Evolutionary conservation across 2,888 invertebrate species (phyloP), one percentile per base, ranked within the genome.

Genomic region (Papilio gigon): DNA sequence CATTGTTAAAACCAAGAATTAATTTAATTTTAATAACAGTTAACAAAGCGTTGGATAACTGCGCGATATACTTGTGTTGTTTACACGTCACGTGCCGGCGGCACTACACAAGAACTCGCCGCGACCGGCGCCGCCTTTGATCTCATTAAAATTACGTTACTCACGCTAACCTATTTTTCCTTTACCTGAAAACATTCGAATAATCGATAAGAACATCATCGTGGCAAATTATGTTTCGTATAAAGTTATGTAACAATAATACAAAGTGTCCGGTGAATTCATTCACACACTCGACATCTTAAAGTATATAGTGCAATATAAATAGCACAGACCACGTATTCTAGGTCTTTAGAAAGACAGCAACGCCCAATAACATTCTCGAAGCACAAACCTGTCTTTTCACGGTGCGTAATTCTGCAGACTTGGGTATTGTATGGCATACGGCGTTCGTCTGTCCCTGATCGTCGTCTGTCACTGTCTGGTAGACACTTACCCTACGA

Each of bases 71-170:
- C 56, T 64, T 25, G 35, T 50, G 64, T 64, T 64, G 64, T 53
- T 53, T 64, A 64, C 53, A 53, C 47, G 22, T 40, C 22, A 65
- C 25, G 53, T 35, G 61, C 53, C 53, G 40, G n/a, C n/a, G 42
- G 53, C 61, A 50, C 40, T 42, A 37, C 35, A 53, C 64, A 42
- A 67, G 30, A 62, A 44, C 56, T 42, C 42, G 30, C 62, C 62
- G 62, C 56, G 30, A 67, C 40, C 56, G 62, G 53, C 67, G 67
- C 62, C 62, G 53, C 50, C 33, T 67, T 62, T 62, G 67, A 67
- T 67, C 67, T 67, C 61, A 61, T 67, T 67, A 67, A 53, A 61
- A 61, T 61, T 67, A 61, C 61, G 61, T 67, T 61, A 53, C 53
- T 53, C 67, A 61, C 61, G 67, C 67, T 53, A 61, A 61, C 61